phyloP scores from a whole-genome alignment of 1,140 invertebrate species.

The Drosophila orosa region DNA sequence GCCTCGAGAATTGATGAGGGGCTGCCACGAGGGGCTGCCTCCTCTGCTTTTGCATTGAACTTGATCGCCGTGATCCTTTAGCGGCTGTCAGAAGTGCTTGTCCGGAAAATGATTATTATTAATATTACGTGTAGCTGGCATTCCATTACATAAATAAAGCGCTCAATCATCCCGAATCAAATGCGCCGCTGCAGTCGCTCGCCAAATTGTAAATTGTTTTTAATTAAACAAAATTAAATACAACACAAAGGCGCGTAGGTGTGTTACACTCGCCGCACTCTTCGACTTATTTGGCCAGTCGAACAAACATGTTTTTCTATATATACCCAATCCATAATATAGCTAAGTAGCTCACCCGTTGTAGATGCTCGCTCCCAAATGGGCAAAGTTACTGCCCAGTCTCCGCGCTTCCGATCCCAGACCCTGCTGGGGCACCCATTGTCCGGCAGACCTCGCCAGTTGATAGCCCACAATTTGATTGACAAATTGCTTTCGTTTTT shows the following conservation, averaged over 20 bases:
- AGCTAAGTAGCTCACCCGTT: constrained; percentile 48
- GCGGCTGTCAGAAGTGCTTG: constrained; percentile 47
- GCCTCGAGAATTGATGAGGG: constrained; percentile 41
- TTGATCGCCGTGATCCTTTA: constrained; percentile 55
- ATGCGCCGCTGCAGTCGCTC: constrained; percentile 50
- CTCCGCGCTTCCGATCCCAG: background rate
- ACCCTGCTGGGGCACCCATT: constrained; percentile 8
- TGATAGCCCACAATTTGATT: constrained; percentile 55
- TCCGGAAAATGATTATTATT: constrained; percentile 23
- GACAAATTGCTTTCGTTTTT: constrained; percentile 64
- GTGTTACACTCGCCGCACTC: constrained; percentile 60
- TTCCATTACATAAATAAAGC: constrained; percentile 47
- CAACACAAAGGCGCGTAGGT: constrained; percentile 56
- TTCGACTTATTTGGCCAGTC: constrained; percentile 64
- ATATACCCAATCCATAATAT: constrained; percentile 28
- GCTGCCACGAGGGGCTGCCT: background rate
- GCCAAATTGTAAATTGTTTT: constrained; percentile 65
- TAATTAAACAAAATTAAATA: constrained; percentile 69
- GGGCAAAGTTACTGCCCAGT: constrained; percentile 7
- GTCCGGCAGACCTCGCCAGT: constrained; percentile 23
- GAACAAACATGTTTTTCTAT: constrained; percentile 60
- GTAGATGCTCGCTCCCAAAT: constrained; percentile 24
- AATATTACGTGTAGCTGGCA: constrained; percentile 10
- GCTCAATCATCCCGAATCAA: constrained; percentile 55
- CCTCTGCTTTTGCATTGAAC: constrained; percentile 56